A percentile compares a stretch with the other conserved stretches of the same genome.
Evolutionary conservation across 1,140 invertebrate genomes (phyloP).

Genomic region (silkworm (Bombyx mori)): DNA sequence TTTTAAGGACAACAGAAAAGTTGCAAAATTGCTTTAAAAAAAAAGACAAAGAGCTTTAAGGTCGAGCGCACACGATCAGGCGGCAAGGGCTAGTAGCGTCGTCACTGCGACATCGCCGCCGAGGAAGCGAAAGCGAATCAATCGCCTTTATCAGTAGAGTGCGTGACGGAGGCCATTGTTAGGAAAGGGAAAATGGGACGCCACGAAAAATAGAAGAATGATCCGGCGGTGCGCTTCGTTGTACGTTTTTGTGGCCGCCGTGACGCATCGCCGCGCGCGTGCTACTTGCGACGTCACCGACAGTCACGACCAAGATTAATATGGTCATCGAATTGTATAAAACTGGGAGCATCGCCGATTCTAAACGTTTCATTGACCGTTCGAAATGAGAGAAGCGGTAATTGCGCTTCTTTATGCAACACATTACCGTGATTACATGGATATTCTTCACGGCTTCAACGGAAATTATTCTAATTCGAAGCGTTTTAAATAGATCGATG

Average conservation of each 20-base stretch:
- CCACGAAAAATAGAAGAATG: constrained; percentile 48
- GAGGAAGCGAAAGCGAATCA: constrained; percentile 65
- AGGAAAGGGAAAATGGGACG: constrained; percentile 56
- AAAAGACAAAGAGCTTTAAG: constrained; percentile 23
- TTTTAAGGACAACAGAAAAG: too few species aligned
- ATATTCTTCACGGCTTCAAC: too few species aligned
- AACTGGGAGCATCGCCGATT: constrained; percentile 16
- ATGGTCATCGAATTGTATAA: constrained; percentile 22
- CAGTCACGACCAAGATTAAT: constrained; percentile 35
- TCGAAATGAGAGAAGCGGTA: too few species aligned
- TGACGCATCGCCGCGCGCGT: constrained; percentile 40
- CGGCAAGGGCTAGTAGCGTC: constrained; percentile 46
- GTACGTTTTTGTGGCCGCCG: constrained; percentile 26
- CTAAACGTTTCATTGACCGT: constrained; percentile 1
- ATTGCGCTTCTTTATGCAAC: too few species aligned
- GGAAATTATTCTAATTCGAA: too few species aligned
- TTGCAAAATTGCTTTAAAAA: too few species aligned
- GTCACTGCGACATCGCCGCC: constrained; percentile 34
- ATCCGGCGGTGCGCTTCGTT: constrained; percentile 33
- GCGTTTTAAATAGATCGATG: too few species aligned
- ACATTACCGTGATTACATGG: too few species aligned
- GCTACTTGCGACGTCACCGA: constrained; percentile 32
- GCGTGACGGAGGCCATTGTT: constrained; percentile 64
- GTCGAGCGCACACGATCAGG: constrained; percentile 29
- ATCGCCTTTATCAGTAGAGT: constrained; percentile 41